Conservation (phyloP, 2,113 vertebrate species). For the Malurus alboscapulatus region DNA sequence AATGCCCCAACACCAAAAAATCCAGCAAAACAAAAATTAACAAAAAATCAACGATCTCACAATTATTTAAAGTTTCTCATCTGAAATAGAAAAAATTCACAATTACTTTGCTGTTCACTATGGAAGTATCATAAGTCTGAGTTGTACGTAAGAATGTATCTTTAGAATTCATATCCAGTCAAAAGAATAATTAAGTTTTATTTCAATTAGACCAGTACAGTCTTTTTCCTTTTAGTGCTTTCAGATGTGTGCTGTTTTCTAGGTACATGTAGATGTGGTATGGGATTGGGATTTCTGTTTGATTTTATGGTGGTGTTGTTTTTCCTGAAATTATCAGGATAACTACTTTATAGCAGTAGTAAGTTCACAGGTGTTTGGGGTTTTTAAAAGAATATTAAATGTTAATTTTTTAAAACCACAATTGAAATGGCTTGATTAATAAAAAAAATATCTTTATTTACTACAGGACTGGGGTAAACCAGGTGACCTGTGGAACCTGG, state of each 20-base stretch:
- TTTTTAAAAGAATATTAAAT: not conserved
- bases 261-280: not conserved
- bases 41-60: not conserved
- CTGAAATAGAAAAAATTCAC: not conserved
- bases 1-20: not conserved
- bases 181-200: not conserved
- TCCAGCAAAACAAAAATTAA: not conserved
- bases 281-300: not conserved
- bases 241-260: not conserved
- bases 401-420: not conserved
- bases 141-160: not conserved
- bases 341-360: not conserved
- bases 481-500: conserved; percentile 92
- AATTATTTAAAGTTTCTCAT: not conserved
- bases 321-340: not conserved
- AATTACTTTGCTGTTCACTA: not conserved
- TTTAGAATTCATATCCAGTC: not conserved
- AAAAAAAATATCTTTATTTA: not conserved
- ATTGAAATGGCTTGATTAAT: not conserved
- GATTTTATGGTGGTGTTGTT: not conserved
- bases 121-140: not conserved
- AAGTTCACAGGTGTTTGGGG: not conserved
- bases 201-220: not conserved
- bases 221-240: not conserved
- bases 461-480: conserved; percentile 95